phyloP scores from a whole-genome alignment of 2,113 vertebrate species.

The Oryzias woworae region DNA sequence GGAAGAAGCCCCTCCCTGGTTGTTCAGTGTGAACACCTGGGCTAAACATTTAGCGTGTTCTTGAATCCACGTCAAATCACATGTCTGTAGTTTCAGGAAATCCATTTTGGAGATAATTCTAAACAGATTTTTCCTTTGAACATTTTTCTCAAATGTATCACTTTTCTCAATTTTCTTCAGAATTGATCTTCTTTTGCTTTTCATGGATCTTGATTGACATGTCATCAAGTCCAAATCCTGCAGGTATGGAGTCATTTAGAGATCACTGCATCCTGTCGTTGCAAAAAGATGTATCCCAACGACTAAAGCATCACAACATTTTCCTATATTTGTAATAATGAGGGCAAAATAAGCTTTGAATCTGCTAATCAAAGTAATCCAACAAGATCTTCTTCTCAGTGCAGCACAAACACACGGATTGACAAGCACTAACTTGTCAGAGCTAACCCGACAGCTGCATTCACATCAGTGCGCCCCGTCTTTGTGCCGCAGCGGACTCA shows the following conservation, averaged over 20 bases:
- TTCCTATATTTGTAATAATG: background rate
- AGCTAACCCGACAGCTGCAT: conserved; percentile 46
- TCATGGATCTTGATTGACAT: too few species aligned
- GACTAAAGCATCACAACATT: conserved; percentile 32
- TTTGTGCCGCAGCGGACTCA: conserved; percentile 44
- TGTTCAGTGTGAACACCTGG: too few species aligned
- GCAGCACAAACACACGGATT: conserved; percentile 50
- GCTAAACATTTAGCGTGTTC: too few species aligned
- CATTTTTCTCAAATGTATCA: background rate
- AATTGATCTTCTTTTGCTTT: background rate
- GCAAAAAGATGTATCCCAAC: conserved; percentile 3
- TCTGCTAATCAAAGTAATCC: conserved; percentile 28
- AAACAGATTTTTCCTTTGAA: background rate
- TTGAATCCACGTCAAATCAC: too few species aligned
- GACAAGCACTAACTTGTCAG: conserved; percentile 29
- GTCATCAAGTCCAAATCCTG: conserved; percentile 38
- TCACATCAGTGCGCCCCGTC: conserved; percentile 24
- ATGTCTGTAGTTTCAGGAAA: background rate
- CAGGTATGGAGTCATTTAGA: conserved; percentile 1
- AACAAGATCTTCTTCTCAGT: conserved; percentile 31
- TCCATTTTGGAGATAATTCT: background rate
- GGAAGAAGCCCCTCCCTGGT: too few species aligned
- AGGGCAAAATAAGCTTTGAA: conserved; percentile 14
- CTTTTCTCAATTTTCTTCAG: background rate
- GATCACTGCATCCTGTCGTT: conserved; percentile 18